Base-by-base conservation (phyloP, 2,113 vertebrate species). In the Uropsilus gracilis region DNA sequence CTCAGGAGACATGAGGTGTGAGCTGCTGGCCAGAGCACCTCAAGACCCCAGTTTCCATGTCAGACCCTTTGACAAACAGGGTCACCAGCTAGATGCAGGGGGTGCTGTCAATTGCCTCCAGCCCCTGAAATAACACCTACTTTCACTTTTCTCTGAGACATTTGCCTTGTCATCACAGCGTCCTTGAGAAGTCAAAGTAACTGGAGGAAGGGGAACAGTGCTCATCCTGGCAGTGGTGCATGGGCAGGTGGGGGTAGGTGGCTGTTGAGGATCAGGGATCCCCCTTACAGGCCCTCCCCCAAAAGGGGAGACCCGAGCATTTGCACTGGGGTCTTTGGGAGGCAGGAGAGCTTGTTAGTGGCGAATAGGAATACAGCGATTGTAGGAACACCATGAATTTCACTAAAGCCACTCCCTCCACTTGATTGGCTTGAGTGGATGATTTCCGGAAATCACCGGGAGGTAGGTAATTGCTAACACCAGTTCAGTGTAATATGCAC, bases 311-410 rank as follows among this genome's bases (percentile, higher is more conserved):
- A 10, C 5, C 48, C 7, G 1, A 1, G 20, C 12, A 1, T 5
- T 46, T 30, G 34, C 1, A 1, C 3, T 26, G 24, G 1, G 3
- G 26, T 17, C 22, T 91, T 20, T 14, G 28, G 30, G 5, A 48
- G 71, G 6, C 7, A 42, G 16, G 14, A 53, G 22, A 7, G 8
- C 37, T 1, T 17, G 0, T 16, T 20, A 6, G 28, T 1, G 14
- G 24, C 20, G 32, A 59, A 28, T 0, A 5, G 22, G 61, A 8
- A 26, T 0, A 0, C 0, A 13, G 1, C 2, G 8, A 46, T 76
- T 1, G 59, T 30, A 7, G 44, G 28, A 42, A 9, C n/a, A 2
- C 3, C 24, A 7, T 8, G 3, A 37, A 39, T 4, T 39, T 53
- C 42, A 22, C 59, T 53, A 6, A 10, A 37, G 42, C 48, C 20